Conservation (phyloP, 2,113 vertebrate genomes). For the Vicugna pacos region DNA sequence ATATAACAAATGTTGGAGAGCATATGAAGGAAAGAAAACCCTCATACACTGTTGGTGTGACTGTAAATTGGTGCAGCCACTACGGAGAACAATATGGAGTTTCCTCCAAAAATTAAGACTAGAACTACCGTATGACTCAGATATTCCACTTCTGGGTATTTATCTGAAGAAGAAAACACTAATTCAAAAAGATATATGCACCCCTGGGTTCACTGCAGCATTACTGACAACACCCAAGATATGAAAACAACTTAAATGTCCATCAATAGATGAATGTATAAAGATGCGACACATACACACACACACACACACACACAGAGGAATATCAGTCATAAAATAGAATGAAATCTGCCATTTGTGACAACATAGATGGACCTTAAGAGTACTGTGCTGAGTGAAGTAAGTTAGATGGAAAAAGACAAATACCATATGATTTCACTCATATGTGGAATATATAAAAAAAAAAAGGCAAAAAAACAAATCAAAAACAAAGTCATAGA, state of each 20-base stretch:
- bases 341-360: neutral
- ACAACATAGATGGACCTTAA: neutral
- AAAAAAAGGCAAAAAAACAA: neutral
- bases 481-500: neutral
- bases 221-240: neutral
- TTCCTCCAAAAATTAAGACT: neutral
- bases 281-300: neutral
- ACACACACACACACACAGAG: neutral
- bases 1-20: neutral
- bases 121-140: neutral
- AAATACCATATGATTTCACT: neutral
- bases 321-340: neutral
- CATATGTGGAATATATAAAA: neutral
- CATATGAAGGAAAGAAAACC: neutral
- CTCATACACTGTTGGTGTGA: neutral
- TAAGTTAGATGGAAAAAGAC: neutral
- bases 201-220: neutral
- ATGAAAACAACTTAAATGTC: neutral
- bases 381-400: neutral
- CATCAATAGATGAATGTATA: neutral
- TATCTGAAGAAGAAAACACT: neutral
- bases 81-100: neutral
- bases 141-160: neutral
- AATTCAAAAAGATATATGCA: neutral
- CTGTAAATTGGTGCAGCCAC: neutral